Evolutionary conservation across 37 sponge, comb jelly and placozoan genomes (phyloP), one percentile per base, ranked within the genome.

Genomic region (Diacarnus erythraeanus): DNA sequence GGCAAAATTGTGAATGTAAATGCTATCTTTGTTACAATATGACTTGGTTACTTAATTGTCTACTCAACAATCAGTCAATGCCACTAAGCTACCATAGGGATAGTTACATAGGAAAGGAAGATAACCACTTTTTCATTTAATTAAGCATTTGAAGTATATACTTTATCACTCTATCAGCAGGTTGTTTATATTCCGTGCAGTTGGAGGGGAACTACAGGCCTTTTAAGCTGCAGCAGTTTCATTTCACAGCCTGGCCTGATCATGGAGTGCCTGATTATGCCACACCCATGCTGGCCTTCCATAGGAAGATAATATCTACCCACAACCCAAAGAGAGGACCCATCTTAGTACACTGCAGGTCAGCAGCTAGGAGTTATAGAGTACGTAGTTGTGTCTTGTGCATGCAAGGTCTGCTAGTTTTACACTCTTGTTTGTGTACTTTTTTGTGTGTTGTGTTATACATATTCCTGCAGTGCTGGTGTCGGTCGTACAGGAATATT

Each of bases 401-500:
- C n/a, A n/a, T n/a, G n/a, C n/a, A n/a, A n/a, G n/a, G n/a, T n/a
- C n/a, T n/a, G n/a, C n/a, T n/a, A n/a, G n/a, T n/a, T n/a, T n/a
- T n/a, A n/a, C n/a, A n/a, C n/a, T n/a, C n/a, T n/a, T n/a, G n/a
- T n/a, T n/a, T n/a, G n/a, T n/a, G n/a, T n/a, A n/a, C n/a, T n/a
- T n/a, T n/a, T 47, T 47, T n/a, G n/a, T 15, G 12, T 47, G 6
- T 9, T 59, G 33, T 41, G 61, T 39, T 64, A 0, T 39, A 22
- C 64, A 21, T 9, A 2, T 63, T 18, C 29, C 2, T 77, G 1
- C 71, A 92, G 92, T 87, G 88, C 92, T 83, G 92, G 92, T 22
- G 92, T 92, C 21, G 92, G 92, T 43, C 76, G 92, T n/a, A 88
- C 88, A 64, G 92, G 92, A 56, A 92, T 88, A 35, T 87, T 84